Conservation (phyloP, 2,797 vertebrate genomes). For the Halcyon badia region DNA sequence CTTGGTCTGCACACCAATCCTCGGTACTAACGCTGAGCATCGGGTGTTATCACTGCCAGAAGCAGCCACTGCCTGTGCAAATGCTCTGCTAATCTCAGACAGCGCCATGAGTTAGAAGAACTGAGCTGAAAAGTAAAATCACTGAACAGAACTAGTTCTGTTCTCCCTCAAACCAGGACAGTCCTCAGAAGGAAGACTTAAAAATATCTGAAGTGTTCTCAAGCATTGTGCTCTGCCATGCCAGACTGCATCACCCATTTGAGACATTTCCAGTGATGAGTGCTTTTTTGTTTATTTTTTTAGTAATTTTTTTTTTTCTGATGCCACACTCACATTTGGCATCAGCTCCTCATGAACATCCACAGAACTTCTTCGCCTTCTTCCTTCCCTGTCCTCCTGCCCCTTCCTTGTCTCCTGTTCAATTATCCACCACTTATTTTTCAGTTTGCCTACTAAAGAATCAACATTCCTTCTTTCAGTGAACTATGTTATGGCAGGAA, state of each 20-base stretch:
- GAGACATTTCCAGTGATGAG: neutral
- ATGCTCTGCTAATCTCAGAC: too few species aligned
- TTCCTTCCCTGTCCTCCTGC: neutral
- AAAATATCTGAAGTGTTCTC: neutral
- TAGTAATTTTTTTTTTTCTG: neutral
- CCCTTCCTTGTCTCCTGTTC: neutral
- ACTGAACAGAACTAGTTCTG: too few species aligned
- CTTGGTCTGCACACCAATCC: too few species aligned
- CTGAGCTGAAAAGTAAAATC: too few species aligned
- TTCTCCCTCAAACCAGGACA: too few species aligned
- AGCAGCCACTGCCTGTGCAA: too few species aligned
- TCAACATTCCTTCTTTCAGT: neutral
- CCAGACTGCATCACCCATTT: neutral
- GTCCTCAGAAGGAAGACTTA: neutral
- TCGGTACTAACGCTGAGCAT: too few species aligned
- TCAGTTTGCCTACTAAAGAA: neutral
- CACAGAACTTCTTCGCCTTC: neutral
- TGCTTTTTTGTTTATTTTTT: rapidly evolving
- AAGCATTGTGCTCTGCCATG: neutral
- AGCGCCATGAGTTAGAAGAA: too few species aligned
- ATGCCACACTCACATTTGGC: neutral
- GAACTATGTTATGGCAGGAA: neutral
- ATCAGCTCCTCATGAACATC: neutral
- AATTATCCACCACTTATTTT: neutral
- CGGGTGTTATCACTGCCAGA: too few species aligned